Percentiles rank a stretch among this genome's conserved stretches.
phyloP scores from a whole-genome alignment of 1,140 invertebrate genomes.

The Arctopsyche grandis region DNA sequence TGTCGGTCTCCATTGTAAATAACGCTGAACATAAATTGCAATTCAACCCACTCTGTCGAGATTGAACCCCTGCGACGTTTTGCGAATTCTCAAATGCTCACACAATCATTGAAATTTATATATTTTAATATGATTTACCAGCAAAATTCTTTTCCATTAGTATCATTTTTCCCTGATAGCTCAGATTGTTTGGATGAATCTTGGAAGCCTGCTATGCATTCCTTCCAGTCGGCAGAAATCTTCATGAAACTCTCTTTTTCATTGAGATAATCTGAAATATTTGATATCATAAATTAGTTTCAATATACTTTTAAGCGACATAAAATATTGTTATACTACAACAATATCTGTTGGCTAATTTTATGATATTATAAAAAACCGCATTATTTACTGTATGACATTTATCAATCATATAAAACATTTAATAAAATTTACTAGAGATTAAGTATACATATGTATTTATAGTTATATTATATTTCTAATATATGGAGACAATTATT shows the following conservation, averaged over 20 bases:
- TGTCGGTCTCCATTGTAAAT: background rate
- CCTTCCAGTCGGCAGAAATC: background rate
- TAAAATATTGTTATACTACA: too few relatives aligned
- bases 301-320: too few relatives aligned
- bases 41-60: background rate
- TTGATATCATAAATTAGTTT: background rate
- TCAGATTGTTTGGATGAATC: background rate
- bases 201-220: background rate
- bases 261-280: background rate
- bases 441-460: too few relatives aligned
- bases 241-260: slow-evolving; percentile 6
- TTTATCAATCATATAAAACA: too few relatives aligned
- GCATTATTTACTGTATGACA: too few relatives aligned
- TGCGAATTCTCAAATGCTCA: background rate
- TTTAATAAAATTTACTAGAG: too few relatives aligned
- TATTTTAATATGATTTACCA: background rate
- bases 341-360: too few relatives aligned
- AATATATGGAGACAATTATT: too few relatives aligned
- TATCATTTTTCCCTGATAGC: too few relatives aligned
- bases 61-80: background rate
- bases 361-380: too few relatives aligned
- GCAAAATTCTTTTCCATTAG: background rate
- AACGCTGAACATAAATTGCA: background rate
- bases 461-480: too few relatives aligned
- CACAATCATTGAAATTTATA: background rate